Base-by-base conservation (phyloP, 53 echinoderm and acorn worm genomes). In the Glandiceps talaboti region DNA sequence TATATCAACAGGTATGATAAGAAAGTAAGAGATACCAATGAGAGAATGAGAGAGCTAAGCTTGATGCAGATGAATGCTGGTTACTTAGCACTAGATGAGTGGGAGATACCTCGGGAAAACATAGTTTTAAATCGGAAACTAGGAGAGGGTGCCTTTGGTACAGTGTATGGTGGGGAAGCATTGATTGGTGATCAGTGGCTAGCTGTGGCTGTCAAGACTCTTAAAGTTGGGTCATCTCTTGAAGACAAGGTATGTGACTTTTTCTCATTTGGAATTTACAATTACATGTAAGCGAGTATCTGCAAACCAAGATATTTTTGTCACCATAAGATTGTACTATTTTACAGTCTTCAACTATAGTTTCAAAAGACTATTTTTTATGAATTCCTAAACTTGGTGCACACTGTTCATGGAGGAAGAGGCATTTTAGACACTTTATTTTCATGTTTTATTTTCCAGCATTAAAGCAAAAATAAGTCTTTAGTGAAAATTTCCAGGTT, bases 91-190 rank as follows among this genome's bases (percentile, higher is more conserved):
- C 79, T 94, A 32, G 90, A 94, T 73, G 90, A 94, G 76, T 94
- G 94, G 94, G 94, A 94, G 83, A 88, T 94, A 83, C 85, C 86
- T 0, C 74, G 92, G 75, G 86, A 88, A 30, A 92, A 94, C 76
- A 90, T 94, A 10, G 87, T 94, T 29, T 86, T 94, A 29, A 94
- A 94, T 81, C 82, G 94, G 32, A 94, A 94, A 83, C 88, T 94
- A 27, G 94, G 94, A 20, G 94, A 94, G 84, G 94, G 94, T 14
- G 94, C 94, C n/a, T 94, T 94, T 76, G 94, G 94, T 25, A 94
- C 92, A 30, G 94, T 94, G 25, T 94, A 94, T 75, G 94, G 94
- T 0, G 94, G 94, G 20, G 92, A 94, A 72, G 92, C 94, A 0
- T 32, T 92, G 74, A 82, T 94, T 80, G 85, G 81, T 26, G 83